phyloP scores from a whole-genome alignment of 2,113 vertebrate genomes.

The Odocoileus virginianus region DNA sequence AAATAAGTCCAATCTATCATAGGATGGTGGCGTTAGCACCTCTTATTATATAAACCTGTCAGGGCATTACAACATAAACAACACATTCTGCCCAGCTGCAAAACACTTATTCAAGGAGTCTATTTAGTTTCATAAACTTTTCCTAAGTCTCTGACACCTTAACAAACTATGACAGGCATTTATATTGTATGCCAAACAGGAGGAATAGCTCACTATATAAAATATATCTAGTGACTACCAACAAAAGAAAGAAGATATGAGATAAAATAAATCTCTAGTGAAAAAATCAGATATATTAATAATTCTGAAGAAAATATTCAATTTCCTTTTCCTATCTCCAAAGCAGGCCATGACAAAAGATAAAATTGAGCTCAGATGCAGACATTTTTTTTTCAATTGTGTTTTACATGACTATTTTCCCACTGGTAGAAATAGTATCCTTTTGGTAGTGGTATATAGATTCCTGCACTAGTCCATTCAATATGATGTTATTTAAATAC shows the following conservation, averaged over 20 bases:
- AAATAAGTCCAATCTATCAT: conserved; percentile 75
- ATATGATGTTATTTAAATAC: neutral
- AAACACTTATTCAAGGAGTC: conserved; percentile 76
- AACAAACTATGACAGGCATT: conserved; percentile 79
- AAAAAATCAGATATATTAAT: conserved; percentile 33
- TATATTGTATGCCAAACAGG: conserved; percentile 67
- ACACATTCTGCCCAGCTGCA: conserved; percentile 73
- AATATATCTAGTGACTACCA: conserved; percentile 46
- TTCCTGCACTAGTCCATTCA: neutral
- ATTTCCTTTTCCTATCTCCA: conserved; percentile 19
- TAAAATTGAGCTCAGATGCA: conserved; percentile 57
- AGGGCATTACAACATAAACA: conserved; percentile 77
- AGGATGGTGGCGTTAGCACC: conserved; percentile 59
- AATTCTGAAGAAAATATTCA: conserved; percentile 23
- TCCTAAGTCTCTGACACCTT: conserved; percentile 74
- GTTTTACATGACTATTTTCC: neutral
- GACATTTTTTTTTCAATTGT: conserved; percentile 9
- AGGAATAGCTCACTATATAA: conserved; percentile 60
- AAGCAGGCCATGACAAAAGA: neutral
- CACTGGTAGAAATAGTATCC: neutral
- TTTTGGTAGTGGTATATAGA: neutral
- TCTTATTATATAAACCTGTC: conserved; percentile 79
- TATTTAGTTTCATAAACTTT: conserved; percentile 81
- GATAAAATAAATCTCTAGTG: conserved; percentile 19
- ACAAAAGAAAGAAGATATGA: conserved; percentile 17